phyloP scores from a whole-genome alignment of 2,797 vertebrate genomes.

The Echeneis naucrates region DNA sequence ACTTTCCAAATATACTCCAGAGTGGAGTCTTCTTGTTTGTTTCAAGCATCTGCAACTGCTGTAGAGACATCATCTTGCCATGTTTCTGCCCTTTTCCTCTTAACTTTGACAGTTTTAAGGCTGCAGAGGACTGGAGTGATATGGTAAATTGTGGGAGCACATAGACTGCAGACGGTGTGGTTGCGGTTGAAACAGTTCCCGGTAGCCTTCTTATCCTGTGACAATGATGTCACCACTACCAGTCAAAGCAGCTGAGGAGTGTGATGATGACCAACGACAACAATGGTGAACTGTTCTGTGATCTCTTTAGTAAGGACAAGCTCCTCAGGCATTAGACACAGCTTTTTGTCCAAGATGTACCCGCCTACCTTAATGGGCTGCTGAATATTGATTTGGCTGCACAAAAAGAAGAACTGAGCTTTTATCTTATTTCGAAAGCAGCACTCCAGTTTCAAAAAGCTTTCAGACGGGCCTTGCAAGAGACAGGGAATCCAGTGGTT shows the following conservation, averaged over 20 bases:
- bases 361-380: slow-evolving; percentile 79
- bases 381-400: slow-evolving; percentile 82
- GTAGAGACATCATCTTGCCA: slow-evolving; percentile 47
- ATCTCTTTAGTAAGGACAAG: slow-evolving; percentile 53
- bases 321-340: slow-evolving; percentile 74
- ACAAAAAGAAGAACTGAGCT: slow-evolving; percentile 78
- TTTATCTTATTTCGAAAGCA: slow-evolving; percentile 76
- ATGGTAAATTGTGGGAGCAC: slow-evolving; percentile 13
- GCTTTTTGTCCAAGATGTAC: slow-evolving; percentile 72
- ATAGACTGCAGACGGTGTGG: slow-evolving; percentile 42
- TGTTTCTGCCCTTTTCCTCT: slow-evolving; percentile 17
- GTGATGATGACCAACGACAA: slow-evolving; percentile 62
- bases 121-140: slow-evolving; percentile 45
- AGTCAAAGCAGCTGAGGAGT: slow-evolving; percentile 64
- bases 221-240: slow-evolving; percentile 74
- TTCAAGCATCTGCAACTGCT: slow-evolving; percentile 59
- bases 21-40: slow-evolving; percentile 62
- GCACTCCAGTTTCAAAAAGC: slow-evolving; percentile 76
- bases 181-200: slow-evolving; percentile 62
- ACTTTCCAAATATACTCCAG: slow-evolving; percentile 80
- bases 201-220: slow-evolving; percentile 66
- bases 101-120: slow-evolving; percentile 47
- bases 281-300: slow-evolving; percentile 63
- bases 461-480: slow-evolving; percentile 59
- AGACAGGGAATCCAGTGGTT: slow-evolving; percentile 39